Evolutionary conservation across 2,888 invertebrate species (phyloP).

Genomic region (Odontomyia ornata): DNA sequence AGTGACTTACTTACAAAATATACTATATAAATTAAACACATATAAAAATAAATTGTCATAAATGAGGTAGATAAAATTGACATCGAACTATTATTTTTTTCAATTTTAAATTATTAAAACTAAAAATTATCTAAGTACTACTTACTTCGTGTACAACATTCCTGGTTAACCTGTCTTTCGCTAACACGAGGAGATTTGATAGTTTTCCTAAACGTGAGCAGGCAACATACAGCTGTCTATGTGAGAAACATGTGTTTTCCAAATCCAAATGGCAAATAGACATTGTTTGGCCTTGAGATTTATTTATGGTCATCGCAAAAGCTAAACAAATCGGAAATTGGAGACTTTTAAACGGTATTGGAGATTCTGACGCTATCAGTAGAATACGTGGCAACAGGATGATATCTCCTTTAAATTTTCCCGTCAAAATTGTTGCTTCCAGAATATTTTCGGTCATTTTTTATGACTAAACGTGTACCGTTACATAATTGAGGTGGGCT

Average conservation of each 20-base stretch:
- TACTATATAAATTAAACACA: too few relatives aligned
- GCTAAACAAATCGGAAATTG: conserved; percentile 57
- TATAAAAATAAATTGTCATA: too few relatives aligned
- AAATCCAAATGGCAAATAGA: conserved; percentile 54
- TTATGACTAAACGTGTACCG: neutral
- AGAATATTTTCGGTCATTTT: neutral
- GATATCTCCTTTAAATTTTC: conserved; percentile 25
- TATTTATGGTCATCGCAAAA: conserved; percentile 57
- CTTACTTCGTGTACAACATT: too few relatives aligned
- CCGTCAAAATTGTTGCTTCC: neutral
- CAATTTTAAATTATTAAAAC: too few relatives aligned
- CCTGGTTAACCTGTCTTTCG: too few relatives aligned
- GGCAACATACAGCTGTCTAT: conserved; percentile 58
- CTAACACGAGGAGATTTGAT: too few relatives aligned
- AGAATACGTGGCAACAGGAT: conserved; percentile 57
- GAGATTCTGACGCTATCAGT: conserved; percentile 55
- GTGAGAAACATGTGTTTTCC: conserved; percentile 54
- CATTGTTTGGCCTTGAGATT: conserved; percentile 56
- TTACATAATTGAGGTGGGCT: too few relatives aligned
- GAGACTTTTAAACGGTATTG: conserved; percentile 55
- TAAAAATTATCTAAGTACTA: too few relatives aligned
- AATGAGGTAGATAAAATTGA: too few relatives aligned
- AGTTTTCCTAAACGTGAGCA: conserved; percentile 53
- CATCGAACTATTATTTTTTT: too few relatives aligned
- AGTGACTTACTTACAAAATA: too few relatives aligned